These are phyloP conservation scores for Halictus quadricinctus DNA, from an alignment of 2,888 invertebrate genomes.

Conservation along the genomic window DNA sequence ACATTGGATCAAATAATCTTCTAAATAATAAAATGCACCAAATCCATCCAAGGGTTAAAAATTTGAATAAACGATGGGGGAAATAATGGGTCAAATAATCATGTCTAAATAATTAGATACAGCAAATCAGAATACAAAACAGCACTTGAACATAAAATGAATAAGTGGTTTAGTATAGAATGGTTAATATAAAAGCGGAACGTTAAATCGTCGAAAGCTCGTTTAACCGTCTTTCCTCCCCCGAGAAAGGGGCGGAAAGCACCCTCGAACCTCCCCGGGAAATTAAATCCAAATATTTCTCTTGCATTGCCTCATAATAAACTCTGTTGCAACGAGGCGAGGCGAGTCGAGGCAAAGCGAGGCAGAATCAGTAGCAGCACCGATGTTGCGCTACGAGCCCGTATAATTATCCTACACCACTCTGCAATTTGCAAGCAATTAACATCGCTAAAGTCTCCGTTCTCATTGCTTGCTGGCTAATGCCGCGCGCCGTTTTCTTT, in stretches of 20 bases:
- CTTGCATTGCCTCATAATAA: conserved; percentile 14
- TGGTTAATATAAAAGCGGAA: not conserved
- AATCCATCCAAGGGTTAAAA: too few species aligned
- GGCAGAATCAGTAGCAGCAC: conserved; percentile 18
- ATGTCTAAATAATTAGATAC: not conserved
- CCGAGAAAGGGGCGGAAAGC: not conserved
- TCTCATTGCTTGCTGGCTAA: conserved; percentile 2
- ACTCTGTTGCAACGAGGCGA: conserved; percentile 1
- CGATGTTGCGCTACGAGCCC: conserved; percentile 12
- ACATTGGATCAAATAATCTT: not conserved
- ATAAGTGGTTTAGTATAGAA: not conserved
- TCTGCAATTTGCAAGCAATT: conserved; percentile 43
- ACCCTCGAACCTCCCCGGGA: not conserved
- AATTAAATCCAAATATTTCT: conserved; percentile 39
- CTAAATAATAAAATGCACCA: too few species aligned
- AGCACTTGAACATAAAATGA: not conserved
- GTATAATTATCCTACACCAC: conserved; percentile 34
- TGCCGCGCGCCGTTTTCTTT: not conserved
- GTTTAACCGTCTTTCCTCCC: not conserved
- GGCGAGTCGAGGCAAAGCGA: not conserved
- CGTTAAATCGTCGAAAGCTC: not conserved
- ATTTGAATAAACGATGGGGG: too few species aligned
- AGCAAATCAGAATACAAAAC: not conserved
- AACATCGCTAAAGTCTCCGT: conserved; percentile 23
- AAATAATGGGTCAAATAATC: too few species aligned